Percentiles rank a stretch among this genome's conserved stretches.
phyloP scores from a whole-genome alignment of 2,888 invertebrate genomes.

The Calameuta idolon region DNA sequence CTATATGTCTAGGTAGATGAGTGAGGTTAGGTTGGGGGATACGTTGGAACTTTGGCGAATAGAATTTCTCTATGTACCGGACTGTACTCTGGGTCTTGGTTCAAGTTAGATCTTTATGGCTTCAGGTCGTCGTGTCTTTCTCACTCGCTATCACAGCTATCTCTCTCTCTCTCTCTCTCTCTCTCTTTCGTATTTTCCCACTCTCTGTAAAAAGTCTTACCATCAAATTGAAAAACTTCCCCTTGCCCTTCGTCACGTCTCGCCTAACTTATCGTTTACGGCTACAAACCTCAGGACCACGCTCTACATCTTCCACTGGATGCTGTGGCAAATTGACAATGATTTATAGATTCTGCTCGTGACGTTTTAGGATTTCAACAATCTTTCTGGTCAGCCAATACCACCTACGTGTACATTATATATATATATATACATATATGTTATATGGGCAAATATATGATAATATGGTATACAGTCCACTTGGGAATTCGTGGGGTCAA shows the following conservation, averaged over 20 bases:
- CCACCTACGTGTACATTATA: too few relatives aligned
- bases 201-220: constrained; percentile 29
- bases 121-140: constrained; percentile 23
- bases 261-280: background rate
- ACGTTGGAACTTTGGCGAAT: constrained; percentile 20
- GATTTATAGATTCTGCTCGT: constrained; percentile 7
- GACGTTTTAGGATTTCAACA: background rate
- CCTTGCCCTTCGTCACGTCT: constrained; percentile 11
- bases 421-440: too few relatives aligned
- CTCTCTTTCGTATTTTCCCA: constrained; percentile 12
- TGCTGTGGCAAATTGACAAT: constrained; percentile 8
- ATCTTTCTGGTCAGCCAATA: too few relatives aligned
- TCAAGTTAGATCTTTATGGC: constrained; percentile 28
- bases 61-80: constrained; percentile 3
- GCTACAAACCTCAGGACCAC: background rate
- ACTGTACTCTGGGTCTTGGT: background rate
- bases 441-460: too few relatives aligned
- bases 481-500: too few relatives aligned
- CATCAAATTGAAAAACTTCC: constrained; percentile 42
- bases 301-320: background rate
- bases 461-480: too few relatives aligned
- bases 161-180: constrained; percentile 11
- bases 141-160: constrained; percentile 11
- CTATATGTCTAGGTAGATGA: constrained; percentile 2
- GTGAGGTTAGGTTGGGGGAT: constrained; percentile 12